These are phyloP conservation scores for Ptyas mucosa DNA, from an alignment of 2,113 vertebrate species.

Conservation along the genomic window DNA sequence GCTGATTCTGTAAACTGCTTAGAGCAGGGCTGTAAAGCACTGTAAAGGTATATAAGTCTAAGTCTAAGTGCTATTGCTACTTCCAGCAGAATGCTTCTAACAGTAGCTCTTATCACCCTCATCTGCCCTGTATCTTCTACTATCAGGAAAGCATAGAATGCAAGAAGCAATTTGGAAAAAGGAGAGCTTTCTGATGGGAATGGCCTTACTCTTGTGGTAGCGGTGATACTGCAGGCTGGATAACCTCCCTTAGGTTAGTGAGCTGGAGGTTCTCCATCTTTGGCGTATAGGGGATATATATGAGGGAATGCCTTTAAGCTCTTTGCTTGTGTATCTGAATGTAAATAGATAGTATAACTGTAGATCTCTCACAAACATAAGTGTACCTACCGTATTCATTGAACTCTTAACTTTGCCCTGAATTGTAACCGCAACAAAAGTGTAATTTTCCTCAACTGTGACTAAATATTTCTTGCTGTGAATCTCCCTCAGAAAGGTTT, in stretches of 20 bases:
- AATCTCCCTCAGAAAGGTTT: not conserved
- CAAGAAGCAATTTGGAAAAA: not conserved
- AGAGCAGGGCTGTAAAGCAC: no score
- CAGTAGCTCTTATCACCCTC: not conserved
- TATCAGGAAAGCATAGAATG: not conserved
- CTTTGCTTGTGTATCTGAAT: not conserved
- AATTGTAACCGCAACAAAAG: not conserved
- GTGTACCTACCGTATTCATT: not conserved
- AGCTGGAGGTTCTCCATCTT: not conserved
- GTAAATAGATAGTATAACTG: not conserved
- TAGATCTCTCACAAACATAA: not conserved
- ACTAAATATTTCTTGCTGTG: not conserved
- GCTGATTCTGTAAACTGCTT: no score
- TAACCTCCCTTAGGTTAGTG: not conserved
- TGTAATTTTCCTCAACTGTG: not conserved
- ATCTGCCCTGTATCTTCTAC: not conserved
- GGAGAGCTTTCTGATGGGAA: not conserved
- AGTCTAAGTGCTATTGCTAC: no score
- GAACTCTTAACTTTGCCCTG: not conserved
- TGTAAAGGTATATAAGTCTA: no score
- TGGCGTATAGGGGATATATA: not conserved
- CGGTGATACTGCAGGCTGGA: not conserved
- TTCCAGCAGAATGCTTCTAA: not conserved
- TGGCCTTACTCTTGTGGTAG: not conserved
- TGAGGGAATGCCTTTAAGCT: not conserved